phyloP scores from a whole-genome alignment of 2,113 vertebrate genomes.

The Salvelinus fontinalis region DNA sequence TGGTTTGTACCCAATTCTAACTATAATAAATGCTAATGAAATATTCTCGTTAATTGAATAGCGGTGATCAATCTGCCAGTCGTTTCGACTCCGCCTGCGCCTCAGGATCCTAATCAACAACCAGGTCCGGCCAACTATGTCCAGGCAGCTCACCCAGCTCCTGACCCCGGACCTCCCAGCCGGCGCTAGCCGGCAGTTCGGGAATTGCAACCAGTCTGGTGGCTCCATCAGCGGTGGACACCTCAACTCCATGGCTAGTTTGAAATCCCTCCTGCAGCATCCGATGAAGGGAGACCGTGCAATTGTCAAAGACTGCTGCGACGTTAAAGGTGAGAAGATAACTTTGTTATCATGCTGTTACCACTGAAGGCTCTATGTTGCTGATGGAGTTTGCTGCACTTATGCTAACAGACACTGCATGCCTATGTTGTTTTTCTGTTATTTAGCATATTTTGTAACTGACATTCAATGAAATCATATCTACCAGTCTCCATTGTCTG shows the following conservation, averaged over 20 bases:
- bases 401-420: neutral
- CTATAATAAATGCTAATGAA: neutral
- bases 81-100: conserved; percentile 43
- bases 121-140: conserved; percentile 67
- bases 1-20: neutral
- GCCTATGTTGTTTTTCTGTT: neutral
- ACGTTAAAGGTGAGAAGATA: conserved; percentile 68
- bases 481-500: neutral
- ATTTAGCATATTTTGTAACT: neutral
- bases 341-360: neutral
- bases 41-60: neutral
- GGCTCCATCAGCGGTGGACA: conserved; percentile 68
- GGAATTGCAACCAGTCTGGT: conserved; percentile 67
- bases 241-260: conserved; percentile 68
- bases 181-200: conserved; percentile 76
- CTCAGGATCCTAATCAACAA: conserved; percentile 49
- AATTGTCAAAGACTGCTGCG: conserved; percentile 64
- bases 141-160: conserved; percentile 76
- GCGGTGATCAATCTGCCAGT: conserved; percentile 16
- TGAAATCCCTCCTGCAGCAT: conserved; percentile 77
- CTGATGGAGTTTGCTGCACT: neutral
- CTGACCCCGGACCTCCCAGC: conserved; percentile 76
- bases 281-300: conserved; percentile 75
- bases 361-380: neutral
- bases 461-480: neutral